Conservation (phyloP, 2,113 vertebrate species). For the Calyptomena viridis region DNA sequence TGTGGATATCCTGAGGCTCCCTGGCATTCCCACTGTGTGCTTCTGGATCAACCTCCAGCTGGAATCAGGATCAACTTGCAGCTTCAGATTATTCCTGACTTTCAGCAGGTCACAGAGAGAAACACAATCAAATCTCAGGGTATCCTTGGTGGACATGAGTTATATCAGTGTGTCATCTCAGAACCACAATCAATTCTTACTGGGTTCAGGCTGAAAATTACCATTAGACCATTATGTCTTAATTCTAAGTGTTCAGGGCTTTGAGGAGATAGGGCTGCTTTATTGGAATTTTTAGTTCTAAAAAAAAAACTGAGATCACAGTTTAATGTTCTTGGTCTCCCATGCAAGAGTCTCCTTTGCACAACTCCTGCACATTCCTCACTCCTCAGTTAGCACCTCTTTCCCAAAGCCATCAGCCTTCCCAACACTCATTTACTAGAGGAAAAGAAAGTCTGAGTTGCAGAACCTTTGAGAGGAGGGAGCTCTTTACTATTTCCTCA, state of each 20-base stretch:
- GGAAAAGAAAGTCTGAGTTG: not conserved
- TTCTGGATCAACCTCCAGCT: not conserved
- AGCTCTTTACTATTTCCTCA: not conserved
- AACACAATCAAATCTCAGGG: not conserved
- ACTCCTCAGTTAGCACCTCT: not conserved
- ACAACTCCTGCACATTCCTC: not conserved
- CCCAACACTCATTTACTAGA: not conserved
- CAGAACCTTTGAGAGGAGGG: not conserved
- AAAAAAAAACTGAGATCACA: too few species aligned
- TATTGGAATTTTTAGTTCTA: not conserved
- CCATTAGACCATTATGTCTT: not conserved
- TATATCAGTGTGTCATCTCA: not conserved
- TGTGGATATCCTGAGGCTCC: not conserved
- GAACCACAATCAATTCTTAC: not conserved
- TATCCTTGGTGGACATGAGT: not conserved
- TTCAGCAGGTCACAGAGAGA: not conserved
- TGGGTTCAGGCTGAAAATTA: not conserved
- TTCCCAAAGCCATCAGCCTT: not conserved
- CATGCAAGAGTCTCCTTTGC: not conserved
- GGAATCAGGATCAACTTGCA: not conserved
- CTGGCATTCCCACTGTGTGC: not conserved
- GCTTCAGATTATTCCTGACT: not conserved
- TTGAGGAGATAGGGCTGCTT: not conserved
- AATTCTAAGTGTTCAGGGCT: not conserved
- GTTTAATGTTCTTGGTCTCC: not conserved